phyloP scores from a whole-genome alignment of 2,113 vertebrate species.

The Mustela lutreola region DNA sequence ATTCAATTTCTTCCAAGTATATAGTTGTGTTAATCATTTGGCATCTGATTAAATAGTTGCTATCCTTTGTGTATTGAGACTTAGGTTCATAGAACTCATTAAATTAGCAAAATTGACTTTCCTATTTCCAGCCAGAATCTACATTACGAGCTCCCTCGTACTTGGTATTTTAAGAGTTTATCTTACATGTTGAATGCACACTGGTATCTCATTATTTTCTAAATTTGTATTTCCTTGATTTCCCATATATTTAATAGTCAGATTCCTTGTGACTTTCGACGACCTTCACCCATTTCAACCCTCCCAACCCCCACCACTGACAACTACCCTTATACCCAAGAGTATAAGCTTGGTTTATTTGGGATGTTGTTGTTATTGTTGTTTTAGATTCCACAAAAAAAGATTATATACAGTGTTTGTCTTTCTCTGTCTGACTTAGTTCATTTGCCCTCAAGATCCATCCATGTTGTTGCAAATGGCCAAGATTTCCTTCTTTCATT shows the following conservation, averaged over 20 bases:
- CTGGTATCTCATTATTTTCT: not conserved
- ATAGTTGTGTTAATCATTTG: not conserved
- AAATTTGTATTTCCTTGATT: constrained; percentile 38
- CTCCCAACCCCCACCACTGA: too few relatives aligned
- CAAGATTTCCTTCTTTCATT: not conserved
- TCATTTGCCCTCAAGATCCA: not conserved
- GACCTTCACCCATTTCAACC: not conserved
- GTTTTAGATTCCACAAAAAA: not conserved
- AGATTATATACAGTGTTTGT: not conserved
- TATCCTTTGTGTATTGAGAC: not conserved
- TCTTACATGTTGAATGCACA: not conserved
- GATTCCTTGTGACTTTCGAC: not conserved
- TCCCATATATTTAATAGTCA: not conserved
- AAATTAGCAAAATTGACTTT: constrained; percentile 31
- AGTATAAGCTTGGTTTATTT: not conserved
- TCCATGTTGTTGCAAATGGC: not conserved
- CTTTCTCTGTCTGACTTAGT: not conserved
- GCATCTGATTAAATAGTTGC: constrained; percentile 23
- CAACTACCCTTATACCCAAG: not conserved
- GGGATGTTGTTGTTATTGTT: not conserved
- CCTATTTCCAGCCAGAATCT: constrained; percentile 3
- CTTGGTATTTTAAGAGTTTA: not conserved
- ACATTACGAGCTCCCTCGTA: not conserved
- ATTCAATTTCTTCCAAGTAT: constrained; percentile 14
- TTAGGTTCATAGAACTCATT: not conserved